Evolutionary conservation across 2,797 vertebrate genomes (phyloP).

Genomic region (Oreochromis mossambicus): DNA sequence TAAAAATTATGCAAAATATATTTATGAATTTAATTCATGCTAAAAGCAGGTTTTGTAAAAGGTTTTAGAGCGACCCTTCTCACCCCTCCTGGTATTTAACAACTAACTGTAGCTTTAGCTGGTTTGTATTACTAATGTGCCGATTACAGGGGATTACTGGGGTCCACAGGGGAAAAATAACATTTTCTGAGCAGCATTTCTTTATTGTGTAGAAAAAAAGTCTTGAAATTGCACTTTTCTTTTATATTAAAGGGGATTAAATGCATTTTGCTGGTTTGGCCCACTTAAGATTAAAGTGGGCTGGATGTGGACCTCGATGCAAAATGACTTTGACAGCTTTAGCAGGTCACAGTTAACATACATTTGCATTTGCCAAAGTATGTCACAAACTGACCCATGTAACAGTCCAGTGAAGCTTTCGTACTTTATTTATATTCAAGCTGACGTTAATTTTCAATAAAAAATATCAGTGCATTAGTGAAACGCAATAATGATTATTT

Average conservation of each 20-base stretch:
- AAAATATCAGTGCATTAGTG: neutral
- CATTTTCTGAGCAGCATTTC: neutral
- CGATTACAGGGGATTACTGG: neutral
- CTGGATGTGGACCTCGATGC: neutral
- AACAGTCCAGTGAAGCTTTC: neutral
- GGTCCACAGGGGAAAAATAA: accelerated
- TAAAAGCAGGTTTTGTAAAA: neutral
- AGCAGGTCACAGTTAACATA: neutral
- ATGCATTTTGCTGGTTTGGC: neutral
- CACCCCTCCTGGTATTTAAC: neutral
- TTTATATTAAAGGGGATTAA: neutral
- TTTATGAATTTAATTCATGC: neutral
- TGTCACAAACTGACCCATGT: neutral
- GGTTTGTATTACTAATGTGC: neutral
- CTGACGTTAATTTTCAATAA: neutral
- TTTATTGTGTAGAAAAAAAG: neutral
- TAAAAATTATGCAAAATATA: neutral
- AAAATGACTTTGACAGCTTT: neutral
- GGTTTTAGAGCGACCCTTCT: neutral
- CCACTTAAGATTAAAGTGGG: neutral
- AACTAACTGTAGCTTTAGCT: neutral
- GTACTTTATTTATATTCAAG: neutral
- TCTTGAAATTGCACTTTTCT: neutral
- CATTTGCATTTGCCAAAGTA: neutral
- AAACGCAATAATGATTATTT: neutral